Base-by-base conservation (phyloP, 2,888 invertebrate species). In the Orthosia gothica region DNA sequence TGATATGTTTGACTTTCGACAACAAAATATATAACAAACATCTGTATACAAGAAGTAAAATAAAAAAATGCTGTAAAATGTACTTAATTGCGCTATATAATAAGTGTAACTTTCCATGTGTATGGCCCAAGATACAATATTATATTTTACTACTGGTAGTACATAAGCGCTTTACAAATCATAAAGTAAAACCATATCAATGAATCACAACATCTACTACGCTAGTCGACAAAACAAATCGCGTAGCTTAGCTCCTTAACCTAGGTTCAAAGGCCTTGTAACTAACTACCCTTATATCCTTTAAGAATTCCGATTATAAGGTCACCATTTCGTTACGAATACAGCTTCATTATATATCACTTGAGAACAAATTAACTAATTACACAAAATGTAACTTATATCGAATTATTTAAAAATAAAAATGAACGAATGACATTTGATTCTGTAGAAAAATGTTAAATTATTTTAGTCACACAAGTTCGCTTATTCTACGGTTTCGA, bases 241-340 rank as follows among this genome's bases (percentile, higher is more conserved):
- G 92, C 93, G 92, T 90, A 93, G 93, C 94, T 92, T 92, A 93
- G 91, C 92, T 92, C 87, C 92, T 93, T 93, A 94, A 80, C 62
- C 92, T 94, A 95, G 89, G 88, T 92, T 92, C 92, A 92, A 96
- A 96, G 96, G 96, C 96, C 96, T 92, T 95, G 93, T 93, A 92
- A 92, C 94, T 95, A 95, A 89, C 95, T 95, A 96, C 94, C 94
- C 95, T 96, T 95, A 95, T 90, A 93, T 95, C 94, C 94, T 94
- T 95, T 92, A 93, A 94, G 93, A 95, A 96, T 95, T 94, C 94
- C 95, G 92, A 93, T 93, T 93, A 92, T 93, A 96, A 96, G 95
- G 95, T 95, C 96, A 96, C 95, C 92, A 93, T 95, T 94, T 94
- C 92, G 92, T 94, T 93, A 94, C 91, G 91, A 93, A 93, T 94